Conservation (phyloP, 2,113 vertebrate species). For the Mirounga angustirostris region DNA sequence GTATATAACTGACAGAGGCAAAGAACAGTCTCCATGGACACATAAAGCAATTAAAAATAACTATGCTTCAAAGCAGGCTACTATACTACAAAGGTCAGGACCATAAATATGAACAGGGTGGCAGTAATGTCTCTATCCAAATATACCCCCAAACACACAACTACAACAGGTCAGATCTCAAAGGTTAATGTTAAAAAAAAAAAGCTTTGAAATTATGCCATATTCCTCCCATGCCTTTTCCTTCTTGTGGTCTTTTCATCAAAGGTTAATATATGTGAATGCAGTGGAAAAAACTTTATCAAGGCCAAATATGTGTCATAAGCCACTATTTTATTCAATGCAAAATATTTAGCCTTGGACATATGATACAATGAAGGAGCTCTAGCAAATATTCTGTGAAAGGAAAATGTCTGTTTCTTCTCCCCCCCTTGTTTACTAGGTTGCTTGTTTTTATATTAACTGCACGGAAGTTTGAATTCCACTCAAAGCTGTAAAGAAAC, state of each 20-base stretch:
- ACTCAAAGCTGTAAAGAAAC: conserved; percentile 74
- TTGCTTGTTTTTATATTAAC: conserved; percentile 81
- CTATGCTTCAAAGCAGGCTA: conserved; percentile 82
- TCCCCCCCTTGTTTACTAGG: background rate
- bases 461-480: conserved; percentile 70
- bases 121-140: conserved; percentile 75
- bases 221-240: conserved; percentile 35
- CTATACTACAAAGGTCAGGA: conserved; percentile 84
- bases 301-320: conserved; percentile 71
- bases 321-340: conserved; percentile 72
- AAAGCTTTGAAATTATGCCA: conserved; percentile 68
- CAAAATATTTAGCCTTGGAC: conserved; percentile 79
- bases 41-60: conserved; percentile 89
- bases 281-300: conserved; percentile 67
- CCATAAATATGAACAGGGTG: conserved; percentile 85
- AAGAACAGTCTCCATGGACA: conserved; percentile 81
- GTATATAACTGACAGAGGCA: conserved; percentile 82
- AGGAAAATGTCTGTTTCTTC: conserved; percentile 50
- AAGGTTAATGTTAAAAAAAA: conserved; percentile 73
- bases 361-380: conserved; percentile 49
- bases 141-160: conserved; percentile 62
- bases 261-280: conserved; percentile 79
- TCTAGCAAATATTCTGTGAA: conserved; percentile 71
- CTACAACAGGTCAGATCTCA: conserved; percentile 72
- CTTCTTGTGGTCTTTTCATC: conserved; percentile 70